phyloP scores from a whole-genome alignment of 2,113 vertebrate genomes.

The Sitta europaea region DNA sequence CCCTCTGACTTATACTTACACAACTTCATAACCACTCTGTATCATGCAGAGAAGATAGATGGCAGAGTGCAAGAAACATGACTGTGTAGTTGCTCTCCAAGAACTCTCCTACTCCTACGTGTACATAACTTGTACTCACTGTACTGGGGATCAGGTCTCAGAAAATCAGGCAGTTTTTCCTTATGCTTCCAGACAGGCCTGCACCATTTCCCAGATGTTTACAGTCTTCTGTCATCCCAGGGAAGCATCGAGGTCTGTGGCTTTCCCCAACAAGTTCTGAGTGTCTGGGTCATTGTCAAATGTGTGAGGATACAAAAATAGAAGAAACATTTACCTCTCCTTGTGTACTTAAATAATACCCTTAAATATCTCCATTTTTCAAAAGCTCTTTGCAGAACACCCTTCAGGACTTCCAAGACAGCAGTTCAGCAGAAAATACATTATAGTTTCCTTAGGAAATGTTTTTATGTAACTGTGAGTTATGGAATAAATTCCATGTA shows the following conservation, averaged over 20 bases:
- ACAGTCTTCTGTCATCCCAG: neutral
- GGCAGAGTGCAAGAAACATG: neutral
- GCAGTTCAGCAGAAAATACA: neutral
- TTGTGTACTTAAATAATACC: neutral
- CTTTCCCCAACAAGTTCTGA: neutral
- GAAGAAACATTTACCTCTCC: neutral
- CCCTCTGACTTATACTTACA: neutral
- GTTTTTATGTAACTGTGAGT: neutral
- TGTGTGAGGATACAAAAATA: rapidly evolving
- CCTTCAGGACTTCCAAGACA: neutral
- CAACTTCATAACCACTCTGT: neutral
- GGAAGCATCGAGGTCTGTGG: neutral
- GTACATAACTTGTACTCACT: neutral
- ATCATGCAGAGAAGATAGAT: neutral
- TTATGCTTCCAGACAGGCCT: neutral
- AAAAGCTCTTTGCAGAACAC: neutral
- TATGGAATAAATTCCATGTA: neutral
- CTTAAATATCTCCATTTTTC: neutral
- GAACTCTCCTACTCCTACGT: rapidly evolving
- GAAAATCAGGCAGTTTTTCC: neutral
- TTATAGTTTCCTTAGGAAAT: neutral
- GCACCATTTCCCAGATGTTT: neutral
- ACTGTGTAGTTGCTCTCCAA: neutral
- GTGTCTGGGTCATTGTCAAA: neutral
- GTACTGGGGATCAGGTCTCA: neutral